A percentile compares a stretch with the other conserved stretches of the same genome.
These are phyloP conservation scores for Folsomia manolachei DNA, from an alignment of 2,888 invertebrate species.

Conservation along the genomic window DNA sequence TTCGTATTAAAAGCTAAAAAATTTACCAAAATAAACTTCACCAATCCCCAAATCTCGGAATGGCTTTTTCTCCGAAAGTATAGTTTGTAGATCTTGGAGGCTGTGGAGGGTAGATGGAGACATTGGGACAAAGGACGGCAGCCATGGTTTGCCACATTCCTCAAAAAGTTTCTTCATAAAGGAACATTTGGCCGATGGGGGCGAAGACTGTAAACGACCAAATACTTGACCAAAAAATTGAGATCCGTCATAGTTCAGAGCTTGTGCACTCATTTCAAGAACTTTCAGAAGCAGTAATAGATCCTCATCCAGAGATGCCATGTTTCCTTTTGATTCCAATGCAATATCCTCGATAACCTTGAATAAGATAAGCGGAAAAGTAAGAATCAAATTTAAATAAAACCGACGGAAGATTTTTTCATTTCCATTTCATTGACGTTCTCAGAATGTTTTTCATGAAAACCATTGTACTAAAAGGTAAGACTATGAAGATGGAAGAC, in stretches of 20 bases:
- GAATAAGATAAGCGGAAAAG: too few relatives aligned
- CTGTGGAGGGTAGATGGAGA: conserved; percentile 38
- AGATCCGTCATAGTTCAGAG: conserved; percentile 74
- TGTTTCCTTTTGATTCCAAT: conserved; percentile 53
- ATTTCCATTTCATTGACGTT: too few relatives aligned
- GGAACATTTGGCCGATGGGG: conserved; percentile 45
- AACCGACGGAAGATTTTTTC: not conserved
- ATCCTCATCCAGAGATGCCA: conserved; percentile 53
- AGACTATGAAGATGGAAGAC: conserved; percentile 16
- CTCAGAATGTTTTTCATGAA: not conserved
- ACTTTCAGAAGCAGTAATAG: conserved; percentile 65
- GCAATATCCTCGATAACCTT: conserved; percentile 71
- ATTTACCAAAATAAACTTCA: conserved; percentile 57
- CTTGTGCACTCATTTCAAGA: conserved; percentile 68
- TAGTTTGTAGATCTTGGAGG: conserved; percentile 23
- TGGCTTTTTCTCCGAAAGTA: conserved; percentile 32
- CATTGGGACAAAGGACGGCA: conserved; percentile 47
- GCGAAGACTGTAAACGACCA: conserved; percentile 53
- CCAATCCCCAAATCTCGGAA: conserved; percentile 34
- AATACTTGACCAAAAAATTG: conserved; percentile 75
- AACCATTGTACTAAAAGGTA: too few relatives aligned
- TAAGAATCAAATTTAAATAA: conserved; percentile 15
- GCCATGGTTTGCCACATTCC: conserved; percentile 43
- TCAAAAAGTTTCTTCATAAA: conserved; percentile 47
- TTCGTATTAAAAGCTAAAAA: too few relatives aligned